phyloP scores from a whole-genome alignment of 2,888 invertebrate genomes.

The Ophioninae sp. region DNA sequence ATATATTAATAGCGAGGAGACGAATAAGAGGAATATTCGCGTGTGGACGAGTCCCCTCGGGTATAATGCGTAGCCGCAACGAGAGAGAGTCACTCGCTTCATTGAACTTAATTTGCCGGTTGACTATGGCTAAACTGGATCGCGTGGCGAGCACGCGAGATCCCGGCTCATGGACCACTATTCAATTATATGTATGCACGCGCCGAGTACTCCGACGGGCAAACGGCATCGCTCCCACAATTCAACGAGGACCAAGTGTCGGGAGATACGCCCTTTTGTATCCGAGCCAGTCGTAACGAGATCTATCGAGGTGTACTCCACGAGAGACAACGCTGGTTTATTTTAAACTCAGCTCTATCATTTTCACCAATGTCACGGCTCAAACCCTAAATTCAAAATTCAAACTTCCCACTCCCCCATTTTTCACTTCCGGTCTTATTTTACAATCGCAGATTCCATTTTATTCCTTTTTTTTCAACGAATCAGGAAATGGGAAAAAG shows the following conservation, averaged over 20 bases:
- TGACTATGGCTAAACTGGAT: constrained; percentile 62
- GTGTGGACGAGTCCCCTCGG: constrained; percentile 52
- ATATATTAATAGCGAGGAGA: constrained; percentile 29
- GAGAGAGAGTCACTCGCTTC: constrained; percentile 58
- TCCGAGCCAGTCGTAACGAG: not conserved
- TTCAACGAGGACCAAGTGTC: constrained; percentile 7
- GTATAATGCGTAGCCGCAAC: constrained; percentile 44
- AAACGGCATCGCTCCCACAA: constrained; percentile 1
- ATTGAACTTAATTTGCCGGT: constrained; percentile 68
- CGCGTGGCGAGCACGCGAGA: constrained; percentile 59
- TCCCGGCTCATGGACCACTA: constrained; percentile 44
- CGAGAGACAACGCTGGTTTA: not conserved
- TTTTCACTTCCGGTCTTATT: not conserved
- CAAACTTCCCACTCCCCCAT: not conserved
- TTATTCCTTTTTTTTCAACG: no score
- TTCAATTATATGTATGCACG: constrained; percentile 20
- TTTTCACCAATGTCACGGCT: not conserved
- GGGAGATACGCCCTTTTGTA: constrained; percentile 3
- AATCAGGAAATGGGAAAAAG: no score
- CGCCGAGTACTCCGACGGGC: not conserved
- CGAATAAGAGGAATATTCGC: constrained; percentile 18
- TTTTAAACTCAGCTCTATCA: not conserved
- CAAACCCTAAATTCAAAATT: not conserved
- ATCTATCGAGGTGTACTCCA: not conserved
- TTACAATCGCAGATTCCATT: not conserved